A percentile compares a stretch with the other conserved stretches of the same genome.
Evolutionary conservation across 2,113 vertebrate genomes (phyloP).

Genomic region (Procavia capensis): DNA sequence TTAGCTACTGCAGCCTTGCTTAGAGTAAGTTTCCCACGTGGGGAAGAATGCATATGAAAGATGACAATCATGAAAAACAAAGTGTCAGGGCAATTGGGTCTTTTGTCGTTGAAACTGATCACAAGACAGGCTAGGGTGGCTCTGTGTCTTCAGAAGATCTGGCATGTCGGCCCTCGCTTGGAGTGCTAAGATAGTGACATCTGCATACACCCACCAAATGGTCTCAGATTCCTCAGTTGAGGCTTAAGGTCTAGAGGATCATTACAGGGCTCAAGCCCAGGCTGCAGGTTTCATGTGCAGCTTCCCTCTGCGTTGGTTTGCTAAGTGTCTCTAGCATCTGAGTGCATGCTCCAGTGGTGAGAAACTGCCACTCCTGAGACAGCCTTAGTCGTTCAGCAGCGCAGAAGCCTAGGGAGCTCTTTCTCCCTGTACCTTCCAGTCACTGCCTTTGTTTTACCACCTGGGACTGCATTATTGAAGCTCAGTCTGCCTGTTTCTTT

Average conservation of each 20-base stretch:
- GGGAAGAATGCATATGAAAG: background rate
- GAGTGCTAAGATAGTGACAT: accelerated
- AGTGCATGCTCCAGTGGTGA: accelerated
- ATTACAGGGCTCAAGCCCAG: background rate
- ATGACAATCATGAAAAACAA: accelerated
- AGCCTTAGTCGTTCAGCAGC: background rate
- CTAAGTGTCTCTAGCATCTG: background rate
- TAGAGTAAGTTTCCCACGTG: background rate
- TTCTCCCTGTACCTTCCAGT: background rate
- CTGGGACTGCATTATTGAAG: background rate
- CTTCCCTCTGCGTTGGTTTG: accelerated
- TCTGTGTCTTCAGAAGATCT: accelerated
- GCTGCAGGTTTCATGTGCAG: background rate
- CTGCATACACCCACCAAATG: background rate
- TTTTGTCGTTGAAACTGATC: background rate
- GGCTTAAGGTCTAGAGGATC: background rate
- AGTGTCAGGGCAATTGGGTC: background rate
- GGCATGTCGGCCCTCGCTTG: background rate
- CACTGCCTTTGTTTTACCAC: accelerated
- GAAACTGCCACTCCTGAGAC: background rate
- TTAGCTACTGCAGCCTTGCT: background rate
- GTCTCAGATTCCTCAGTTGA: accelerated
- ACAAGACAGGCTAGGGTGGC: background rate
- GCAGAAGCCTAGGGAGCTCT: background rate
- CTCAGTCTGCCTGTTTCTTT: background rate